Percentiles rank a stretch among this genome's conserved stretches.
Evolutionary conservation across 2,888 invertebrate species (phyloP).

Genomic region (Parapristionchus giblindavisi): DNA sequence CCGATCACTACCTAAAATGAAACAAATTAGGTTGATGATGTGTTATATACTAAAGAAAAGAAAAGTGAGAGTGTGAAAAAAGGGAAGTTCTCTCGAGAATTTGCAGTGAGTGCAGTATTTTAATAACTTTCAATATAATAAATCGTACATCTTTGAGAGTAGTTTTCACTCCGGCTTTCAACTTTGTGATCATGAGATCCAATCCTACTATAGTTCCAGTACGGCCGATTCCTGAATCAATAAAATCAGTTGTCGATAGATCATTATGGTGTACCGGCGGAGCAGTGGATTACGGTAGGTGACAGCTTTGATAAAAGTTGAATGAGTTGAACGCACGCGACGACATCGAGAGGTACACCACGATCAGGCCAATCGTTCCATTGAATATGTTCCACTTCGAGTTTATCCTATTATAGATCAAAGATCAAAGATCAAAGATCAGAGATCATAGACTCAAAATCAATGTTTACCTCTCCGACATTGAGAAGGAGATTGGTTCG

Average conservation of each 20-base stretch:
- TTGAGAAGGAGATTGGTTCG: no score
- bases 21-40: no score
- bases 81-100: no score
- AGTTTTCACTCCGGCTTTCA: conserved; percentile 48
- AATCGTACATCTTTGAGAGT: conserved; percentile 38
- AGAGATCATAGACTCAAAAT: no score
- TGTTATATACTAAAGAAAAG: no score
- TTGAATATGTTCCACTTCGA: conserved; percentile 55
- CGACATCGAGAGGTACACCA: conserved; percentile 49
- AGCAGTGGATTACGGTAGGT: conserved; percentile 59
- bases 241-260: neutral
- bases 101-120: no score
- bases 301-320: conserved; percentile 9
- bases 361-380: conserved; percentile 64
- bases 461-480: no score
- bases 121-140: no score
- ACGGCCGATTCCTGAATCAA: conserved; percentile 51
- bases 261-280: conserved; percentile 45
- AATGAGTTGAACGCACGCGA: conserved; percentile 8
- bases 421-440: no score
- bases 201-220: conserved; percentile 64
- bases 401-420: no score
- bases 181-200: conserved; percentile 49
- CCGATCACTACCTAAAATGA: no score
- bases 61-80: no score